Evolutionary conservation across 2,797 vertebrate species (phyloP), one percentile per base, ranked within the genome.

Genomic region (Halcyon leucocephala): DNA sequence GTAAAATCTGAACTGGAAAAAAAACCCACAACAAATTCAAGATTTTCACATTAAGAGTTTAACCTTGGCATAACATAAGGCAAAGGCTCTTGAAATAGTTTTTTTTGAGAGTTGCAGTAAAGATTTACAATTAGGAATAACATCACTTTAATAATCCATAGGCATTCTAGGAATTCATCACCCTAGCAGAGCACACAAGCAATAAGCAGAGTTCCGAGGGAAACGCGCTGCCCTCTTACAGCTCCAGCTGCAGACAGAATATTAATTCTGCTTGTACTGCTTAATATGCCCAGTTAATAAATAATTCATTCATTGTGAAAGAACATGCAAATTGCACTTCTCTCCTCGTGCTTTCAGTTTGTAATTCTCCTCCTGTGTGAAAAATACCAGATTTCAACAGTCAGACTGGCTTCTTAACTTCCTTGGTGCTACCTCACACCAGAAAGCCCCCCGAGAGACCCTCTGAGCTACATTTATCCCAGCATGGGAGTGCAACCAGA

Each of bases 261-360:
- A 96, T 87, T 94, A 96, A 97, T 96, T 95, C 73, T 92, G 62
- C 44, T 84, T 85, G 65, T 71, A 90, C 69, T 91, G 57, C 72
- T 87, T 96, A 92, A 94, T 94, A 89, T 82, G 83, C 89, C 66
- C 76, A 93, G 87, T 84, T 91, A 87, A 96, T 97, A 93, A 96
- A 97, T 94, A 93, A 96, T 95, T 91, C 78, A 95, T 91, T 91
- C 33, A 77, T 31, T 85, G 89, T 65, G 41, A 82, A 94, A 90
- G 88, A 93, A 95, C 29, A 93, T 82, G 86, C 81, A 96, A 95
- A 95, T 78, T 90, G 57, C 39, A 82, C 55, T 89, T 67, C 66
- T 54, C 64, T 80, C 79, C 41, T 22, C 52, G 22, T 70, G 62
- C 60, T 92, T 86, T 72, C 70, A 88, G 73, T 55, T 78, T 80